Evolutionary conservation across 2,888 invertebrate species (phyloP).

Genomic region (Ypsolopha sequella): DNA sequence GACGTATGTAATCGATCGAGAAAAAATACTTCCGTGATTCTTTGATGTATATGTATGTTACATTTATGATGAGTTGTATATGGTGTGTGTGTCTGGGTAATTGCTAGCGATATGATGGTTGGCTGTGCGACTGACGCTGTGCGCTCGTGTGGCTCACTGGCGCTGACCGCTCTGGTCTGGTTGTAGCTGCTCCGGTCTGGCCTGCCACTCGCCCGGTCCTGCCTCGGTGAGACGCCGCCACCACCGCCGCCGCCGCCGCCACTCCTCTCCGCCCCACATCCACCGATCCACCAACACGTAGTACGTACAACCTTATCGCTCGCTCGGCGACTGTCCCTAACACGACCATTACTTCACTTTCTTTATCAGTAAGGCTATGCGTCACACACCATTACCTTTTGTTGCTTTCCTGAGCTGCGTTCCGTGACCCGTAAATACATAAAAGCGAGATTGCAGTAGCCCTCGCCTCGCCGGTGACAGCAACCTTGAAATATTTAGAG

Average conservation of each 20-base stretch:
- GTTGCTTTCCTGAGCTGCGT: too few species aligned
- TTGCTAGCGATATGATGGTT: background rate
- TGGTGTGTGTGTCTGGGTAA: background rate
- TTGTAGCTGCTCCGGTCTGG: conserved; percentile 57
- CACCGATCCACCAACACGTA: conserved; percentile 6
- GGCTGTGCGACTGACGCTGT: background rate
- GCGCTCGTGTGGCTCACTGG: background rate
- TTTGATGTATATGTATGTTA: background rate
- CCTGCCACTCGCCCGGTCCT: conserved; percentile 51
- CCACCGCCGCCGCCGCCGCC: conserved; percentile 45
- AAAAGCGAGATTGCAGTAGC: background rate
- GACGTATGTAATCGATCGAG: too few species aligned
- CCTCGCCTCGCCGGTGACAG: conserved; percentile 12
- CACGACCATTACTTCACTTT: background rate
- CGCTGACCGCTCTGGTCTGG: conserved; percentile 33
- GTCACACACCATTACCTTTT: too few species aligned
- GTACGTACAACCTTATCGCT: conserved; percentile 1
- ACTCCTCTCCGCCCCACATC: conserved; percentile 17
- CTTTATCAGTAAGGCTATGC: conserved; percentile 8
- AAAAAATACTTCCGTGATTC: background rate
- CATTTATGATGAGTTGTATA: background rate
- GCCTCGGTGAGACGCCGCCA: conserved; percentile 19
- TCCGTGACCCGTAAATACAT: too few species aligned
- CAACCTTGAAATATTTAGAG: conserved; percentile 14
- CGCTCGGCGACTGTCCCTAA: background rate